Conservation (phyloP, 2,888 invertebrate genomes). For the Gymnosoma rotundatum region DNA sequence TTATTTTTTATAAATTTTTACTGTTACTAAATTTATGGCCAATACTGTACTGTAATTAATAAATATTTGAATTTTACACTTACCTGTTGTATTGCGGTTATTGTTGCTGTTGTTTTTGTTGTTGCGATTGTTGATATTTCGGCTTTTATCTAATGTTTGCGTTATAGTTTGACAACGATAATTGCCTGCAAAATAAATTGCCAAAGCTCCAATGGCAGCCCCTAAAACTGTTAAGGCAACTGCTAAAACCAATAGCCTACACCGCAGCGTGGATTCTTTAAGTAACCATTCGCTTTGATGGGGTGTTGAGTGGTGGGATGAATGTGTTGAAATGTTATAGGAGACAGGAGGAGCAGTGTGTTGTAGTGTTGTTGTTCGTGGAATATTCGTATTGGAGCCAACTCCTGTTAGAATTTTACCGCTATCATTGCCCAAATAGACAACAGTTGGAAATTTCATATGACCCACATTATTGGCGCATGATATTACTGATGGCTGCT, state of each 20-base stretch:
- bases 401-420: constrained; percentile 65
- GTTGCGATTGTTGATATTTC: constrained; percentile 42
- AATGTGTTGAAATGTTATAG: constrained; percentile 52
- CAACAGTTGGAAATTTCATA: constrained; percentile 80
- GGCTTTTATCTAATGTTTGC: constrained; percentile 54
- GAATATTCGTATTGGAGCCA: constrained; percentile 13
- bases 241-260: constrained; percentile 81
- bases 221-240: constrained; percentile 81
- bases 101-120: not conserved
- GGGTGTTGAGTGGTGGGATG: constrained; percentile 59
- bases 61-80: constrained; percentile 55
- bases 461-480: constrained; percentile 70
- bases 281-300: constrained; percentile 82
- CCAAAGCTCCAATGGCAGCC: constrained; percentile 81
- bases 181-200: constrained; percentile 81
- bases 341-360: constrained; percentile 70
- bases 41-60: constrained; percentile 3
- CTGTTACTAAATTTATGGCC: not conserved
- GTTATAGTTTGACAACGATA: constrained; percentile 73
- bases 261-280: constrained; percentile 88
- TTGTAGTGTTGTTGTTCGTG: constrained; percentile 72
- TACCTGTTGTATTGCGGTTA: constrained; percentile 57
- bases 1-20: no score
- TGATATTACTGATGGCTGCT: constrained; percentile 64
- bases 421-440: constrained; percentile 77